A percentile compares a stretch with the other conserved stretches of the same genome.
These are phyloP conservation scores for Drosophila testacea DNA, from an alignment of 2,888 invertebrate species.

Conservation along the genomic window DNA sequence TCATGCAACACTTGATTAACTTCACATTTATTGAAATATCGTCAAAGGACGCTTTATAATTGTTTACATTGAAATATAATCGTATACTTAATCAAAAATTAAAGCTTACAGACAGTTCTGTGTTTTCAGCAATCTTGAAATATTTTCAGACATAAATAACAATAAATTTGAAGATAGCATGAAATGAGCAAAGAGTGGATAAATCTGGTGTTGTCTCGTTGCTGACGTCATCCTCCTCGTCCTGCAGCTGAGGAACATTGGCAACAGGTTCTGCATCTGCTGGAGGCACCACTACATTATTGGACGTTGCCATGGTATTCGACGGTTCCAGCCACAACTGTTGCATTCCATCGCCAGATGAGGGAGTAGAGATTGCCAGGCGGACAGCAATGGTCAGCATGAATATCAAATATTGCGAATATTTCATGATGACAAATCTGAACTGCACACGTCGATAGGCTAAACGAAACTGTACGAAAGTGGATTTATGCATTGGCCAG, in stretches of 20 bases:
- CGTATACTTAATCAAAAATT: background rate
- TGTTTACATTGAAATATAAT: background rate
- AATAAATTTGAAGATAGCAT: background rate
- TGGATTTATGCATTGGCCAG: conserved; percentile 5
- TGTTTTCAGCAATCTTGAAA: background rate
- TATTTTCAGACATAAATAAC: background rate
- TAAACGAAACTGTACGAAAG: conserved; percentile 10
- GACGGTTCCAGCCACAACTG: background rate
- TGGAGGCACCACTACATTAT: background rate
- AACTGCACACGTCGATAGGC: conserved; percentile 11
- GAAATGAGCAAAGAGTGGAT: background rate
- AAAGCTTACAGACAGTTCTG: background rate
- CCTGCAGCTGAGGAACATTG: background rate
- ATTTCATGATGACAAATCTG: conserved; percentile 11
- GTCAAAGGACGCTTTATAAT: background rate
- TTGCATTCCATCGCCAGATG: conserved; percentile 5
- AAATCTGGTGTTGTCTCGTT: too few species aligned
- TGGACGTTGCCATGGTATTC: too few species aligned
- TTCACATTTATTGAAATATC: background rate
- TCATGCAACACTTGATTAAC: background rate
- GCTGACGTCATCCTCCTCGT: background rate
- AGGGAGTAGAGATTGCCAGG: background rate
- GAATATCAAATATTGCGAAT: background rate
- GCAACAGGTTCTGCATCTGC: conserved; percentile 28
- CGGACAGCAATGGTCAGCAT: background rate